phyloP scores from a whole-genome alignment of 92 coral and sea anemone genomes.

The Porites divaricata region DNA sequence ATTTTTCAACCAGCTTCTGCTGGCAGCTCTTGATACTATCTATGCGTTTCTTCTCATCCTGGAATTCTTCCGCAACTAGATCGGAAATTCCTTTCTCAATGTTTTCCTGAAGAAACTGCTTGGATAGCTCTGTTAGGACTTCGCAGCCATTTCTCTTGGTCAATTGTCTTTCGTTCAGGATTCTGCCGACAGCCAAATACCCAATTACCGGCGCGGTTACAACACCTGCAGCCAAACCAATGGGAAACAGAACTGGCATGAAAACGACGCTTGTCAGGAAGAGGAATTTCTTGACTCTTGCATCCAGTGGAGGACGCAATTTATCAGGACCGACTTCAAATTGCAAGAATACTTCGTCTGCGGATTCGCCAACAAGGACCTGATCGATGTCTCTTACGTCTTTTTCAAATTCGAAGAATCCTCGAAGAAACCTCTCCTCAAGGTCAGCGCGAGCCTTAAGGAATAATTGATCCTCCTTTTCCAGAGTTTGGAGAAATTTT shows the following conservation, averaged over 20 bases:
- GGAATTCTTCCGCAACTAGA: not conserved
- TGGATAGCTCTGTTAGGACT: slow-evolving; percentile 8
- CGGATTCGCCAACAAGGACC: not conserved
- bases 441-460: not conserved
- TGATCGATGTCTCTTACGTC: slow-evolving; percentile 23
- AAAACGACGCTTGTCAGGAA: not conserved
- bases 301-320: not conserved
- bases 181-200: not conserved
- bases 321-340: not conserved
- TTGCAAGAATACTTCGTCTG: not conserved
- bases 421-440: not conserved
- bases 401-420: slow-evolving; percentile 21
- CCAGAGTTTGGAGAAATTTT: not conserved
- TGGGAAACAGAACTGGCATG: slow-evolving; percentile 15
- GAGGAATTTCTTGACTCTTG: slow-evolving; percentile 26
- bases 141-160: not conserved
- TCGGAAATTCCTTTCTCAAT: not conserved
- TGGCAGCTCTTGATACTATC: not conserved
- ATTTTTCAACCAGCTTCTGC: not conserved
- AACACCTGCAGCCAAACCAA: slow-evolving; percentile 29
- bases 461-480: not conserved
- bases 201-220: slow-evolving; percentile 33
- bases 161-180: not conserved
- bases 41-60: slow-evolving; percentile 5
- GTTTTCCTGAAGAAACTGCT: not conserved